Percentiles rank a stretch among this genome's conserved stretches.
Evolutionary conservation across 2,113 vertebrate genomes (phyloP).

Genomic region (Notothenia rossii): DNA sequence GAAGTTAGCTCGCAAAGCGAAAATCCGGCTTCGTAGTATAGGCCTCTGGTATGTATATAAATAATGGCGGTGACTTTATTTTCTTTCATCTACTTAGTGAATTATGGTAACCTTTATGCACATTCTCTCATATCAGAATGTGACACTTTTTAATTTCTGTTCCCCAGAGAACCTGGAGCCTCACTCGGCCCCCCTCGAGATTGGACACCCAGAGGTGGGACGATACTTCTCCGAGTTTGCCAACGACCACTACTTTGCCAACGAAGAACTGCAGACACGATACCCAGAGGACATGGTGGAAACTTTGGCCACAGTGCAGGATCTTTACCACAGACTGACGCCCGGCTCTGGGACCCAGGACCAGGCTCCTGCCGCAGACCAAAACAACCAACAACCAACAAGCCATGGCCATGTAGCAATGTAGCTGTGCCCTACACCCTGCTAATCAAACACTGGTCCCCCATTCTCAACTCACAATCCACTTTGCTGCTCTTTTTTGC

Average conservation of each 20-base stretch:
- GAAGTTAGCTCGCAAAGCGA: no score
- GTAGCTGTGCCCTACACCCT: neutral
- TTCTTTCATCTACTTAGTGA: neutral
- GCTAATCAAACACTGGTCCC: slow-evolving; percentile 3
- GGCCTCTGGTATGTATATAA: neutral
- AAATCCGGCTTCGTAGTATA: no score
- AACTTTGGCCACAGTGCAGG: slow-evolving; percentile 84
- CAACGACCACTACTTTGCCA: slow-evolving; percentile 89
- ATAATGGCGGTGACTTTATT: neutral
- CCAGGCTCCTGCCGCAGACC: slow-evolving; percentile 53
- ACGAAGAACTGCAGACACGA: slow-evolving; percentile 89
- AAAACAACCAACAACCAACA: slow-evolving; percentile 63
- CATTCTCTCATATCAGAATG: neutral
- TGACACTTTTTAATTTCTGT: neutral
- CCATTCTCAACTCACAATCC: slow-evolving; percentile 37
- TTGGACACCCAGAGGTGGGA: slow-evolving; percentile 93
- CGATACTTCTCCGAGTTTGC: slow-evolving; percentile 95
- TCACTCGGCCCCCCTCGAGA: slow-evolving; percentile 91
- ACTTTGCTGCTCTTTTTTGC: slow-evolving; percentile 32
- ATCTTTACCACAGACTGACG: slow-evolving; percentile 85
- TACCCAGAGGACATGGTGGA: slow-evolving; percentile 91
- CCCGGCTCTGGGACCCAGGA: slow-evolving; percentile 45
- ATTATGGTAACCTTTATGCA: no score
- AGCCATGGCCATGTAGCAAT: slow-evolving; percentile 66
- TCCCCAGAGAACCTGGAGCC: slow-evolving; percentile 93